Evolutionary conservation across 1,140 invertebrate genomes (phyloP).

Genomic region (Nautilus pompilius): DNA sequence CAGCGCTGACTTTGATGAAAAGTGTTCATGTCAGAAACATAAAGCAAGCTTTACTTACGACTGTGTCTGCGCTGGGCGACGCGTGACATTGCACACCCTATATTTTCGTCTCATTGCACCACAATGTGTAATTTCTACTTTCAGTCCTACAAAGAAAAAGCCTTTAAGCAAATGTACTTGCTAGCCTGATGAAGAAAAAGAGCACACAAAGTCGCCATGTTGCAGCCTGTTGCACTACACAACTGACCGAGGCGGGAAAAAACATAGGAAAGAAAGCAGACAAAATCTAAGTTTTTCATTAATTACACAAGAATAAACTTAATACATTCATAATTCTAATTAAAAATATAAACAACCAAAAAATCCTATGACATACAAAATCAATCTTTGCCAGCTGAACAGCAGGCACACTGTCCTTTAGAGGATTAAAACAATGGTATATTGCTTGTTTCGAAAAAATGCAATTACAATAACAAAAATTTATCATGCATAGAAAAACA

Average conservation of each 20-base stretch:
- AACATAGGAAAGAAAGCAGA: neutral
- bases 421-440: too few species aligned
- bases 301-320: neutral
- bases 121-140: conserved; percentile 99
- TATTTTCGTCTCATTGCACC: conserved; percentile 98
- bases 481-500: too few species aligned
- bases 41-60: conserved; percentile 70
- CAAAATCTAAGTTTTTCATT: neutral
- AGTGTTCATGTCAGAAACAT: too few species aligned
- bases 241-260: neutral
- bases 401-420: too few species aligned
- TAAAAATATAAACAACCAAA: too few species aligned
- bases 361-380: too few species aligned
- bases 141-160: conserved; percentile 64
- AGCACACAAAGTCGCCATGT: conserved; percentile 5
- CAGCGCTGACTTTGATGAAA: too few species aligned
- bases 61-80: conserved; percentile 97
- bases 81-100: conserved; percentile 97
- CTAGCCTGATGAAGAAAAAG: neutral
- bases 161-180: neutral
- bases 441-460: too few species aligned
- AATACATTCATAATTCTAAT: neutral
- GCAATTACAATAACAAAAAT: too few species aligned
- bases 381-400: too few species aligned
- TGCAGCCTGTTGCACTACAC: too few species aligned